Evolutionary conservation across 2,113 vertebrate genomes (phyloP).

Genomic region (Hippocampus guttulatus): DNA sequence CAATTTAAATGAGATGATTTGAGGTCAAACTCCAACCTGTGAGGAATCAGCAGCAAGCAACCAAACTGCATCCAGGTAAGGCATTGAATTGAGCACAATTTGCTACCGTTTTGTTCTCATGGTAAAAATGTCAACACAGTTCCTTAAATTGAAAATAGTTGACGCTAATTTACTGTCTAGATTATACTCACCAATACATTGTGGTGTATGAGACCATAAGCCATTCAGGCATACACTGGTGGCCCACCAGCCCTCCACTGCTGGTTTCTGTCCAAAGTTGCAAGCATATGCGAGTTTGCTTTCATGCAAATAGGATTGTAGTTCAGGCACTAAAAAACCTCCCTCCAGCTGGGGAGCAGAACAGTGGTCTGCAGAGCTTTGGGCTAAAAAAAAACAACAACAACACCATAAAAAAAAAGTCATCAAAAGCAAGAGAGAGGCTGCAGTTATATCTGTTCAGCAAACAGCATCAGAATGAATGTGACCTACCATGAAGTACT

Average conservation of each 20-base stretch:
- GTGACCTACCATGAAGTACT: conserved; percentile 16
- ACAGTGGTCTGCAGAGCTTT: not conserved
- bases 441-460: not conserved
- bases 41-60: not conserved
- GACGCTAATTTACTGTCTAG: too few relatives aligned
- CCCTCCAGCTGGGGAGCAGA: not conserved
- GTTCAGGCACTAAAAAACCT: conserved; percentile 7
- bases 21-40: not conserved
- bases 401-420: not conserved
- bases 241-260: conserved; percentile 17
- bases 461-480: not conserved
- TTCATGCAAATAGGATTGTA: not conserved
- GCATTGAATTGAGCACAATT: not conserved
- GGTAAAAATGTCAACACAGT: not conserved
- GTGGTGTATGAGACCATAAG: conserved; percentile 1
- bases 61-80: not conserved
- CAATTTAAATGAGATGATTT: not conserved
- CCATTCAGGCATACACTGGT: conserved; percentile 13
- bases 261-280: not conserved
- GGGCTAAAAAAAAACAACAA: not conserved
- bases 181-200: conserved; percentile 15
- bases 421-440: not conserved
- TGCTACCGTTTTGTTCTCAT: not conserved
- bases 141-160: not conserved
- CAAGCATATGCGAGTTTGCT: conserved; percentile 1